A percentile compares a stretch with the other conserved stretches of the same genome.
phyloP scores from a whole-genome alignment of 2,113 vertebrate species.

The Strix aluco region DNA sequence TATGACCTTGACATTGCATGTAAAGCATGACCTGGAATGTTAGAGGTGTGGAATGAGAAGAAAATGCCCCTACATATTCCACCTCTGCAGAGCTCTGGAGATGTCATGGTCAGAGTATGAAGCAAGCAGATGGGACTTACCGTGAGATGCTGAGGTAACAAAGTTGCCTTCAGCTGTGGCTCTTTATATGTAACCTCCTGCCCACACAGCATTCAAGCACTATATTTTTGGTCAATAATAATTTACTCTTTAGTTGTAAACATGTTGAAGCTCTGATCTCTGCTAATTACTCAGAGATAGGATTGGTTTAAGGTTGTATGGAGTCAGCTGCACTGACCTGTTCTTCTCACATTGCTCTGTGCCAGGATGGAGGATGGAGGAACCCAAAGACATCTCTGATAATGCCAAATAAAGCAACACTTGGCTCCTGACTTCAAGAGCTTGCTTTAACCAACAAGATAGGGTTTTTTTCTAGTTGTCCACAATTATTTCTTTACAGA shows the following conservation, averaged over 20 bases:
- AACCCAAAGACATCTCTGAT: conserved; percentile 4
- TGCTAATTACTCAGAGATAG: conserved; percentile 52
- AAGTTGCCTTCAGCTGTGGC: neutral
- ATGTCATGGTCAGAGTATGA: neutral
- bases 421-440: neutral
- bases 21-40: neutral
- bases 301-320: conserved; percentile 49
- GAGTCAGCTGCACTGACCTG: conserved; percentile 60
- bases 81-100: neutral
- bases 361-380: neutral
- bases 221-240: conserved; percentile 71
- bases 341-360: conserved; percentile 37
- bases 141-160: conserved; percentile 28
- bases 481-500: neutral
- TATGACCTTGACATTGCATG: neutral
- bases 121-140: conserved; percentile 35
- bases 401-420: conserved; percentile 24
- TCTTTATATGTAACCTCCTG: conserved; percentile 52
- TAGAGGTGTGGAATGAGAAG: neutral
- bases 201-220: conserved; percentile 13
- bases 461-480: neutral
- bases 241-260: conserved; percentile 66
- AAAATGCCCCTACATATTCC: neutral
- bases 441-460: neutral
- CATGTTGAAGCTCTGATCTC: conserved; percentile 64